Evolutionary conservation across 2,113 vertebrate genomes (phyloP).

Genomic region (Bungarus multicinctus): DNA sequence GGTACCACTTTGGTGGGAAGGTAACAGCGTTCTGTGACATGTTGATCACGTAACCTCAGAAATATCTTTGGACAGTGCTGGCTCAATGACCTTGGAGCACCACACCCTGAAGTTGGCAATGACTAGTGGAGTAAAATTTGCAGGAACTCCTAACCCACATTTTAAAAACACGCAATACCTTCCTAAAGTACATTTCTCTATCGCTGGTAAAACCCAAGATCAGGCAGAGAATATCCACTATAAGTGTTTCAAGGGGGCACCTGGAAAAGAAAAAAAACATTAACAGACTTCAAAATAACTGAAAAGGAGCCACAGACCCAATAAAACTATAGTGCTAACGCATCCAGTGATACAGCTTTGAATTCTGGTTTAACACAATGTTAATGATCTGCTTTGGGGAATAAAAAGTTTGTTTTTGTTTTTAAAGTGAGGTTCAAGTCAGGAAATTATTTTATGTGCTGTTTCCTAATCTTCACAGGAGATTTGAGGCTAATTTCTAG

Average conservation of each 20-base stretch:
- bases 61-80: no score
- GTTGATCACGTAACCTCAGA: no score
- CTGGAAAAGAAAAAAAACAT: not conserved
- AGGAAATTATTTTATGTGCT: not conserved
- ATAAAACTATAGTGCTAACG: not conserved
- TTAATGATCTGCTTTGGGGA: not conserved
- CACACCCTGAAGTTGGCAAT: no score
- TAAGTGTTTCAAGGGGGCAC: not conserved
- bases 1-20: no score
- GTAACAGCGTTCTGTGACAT: no score
- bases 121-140: no score
- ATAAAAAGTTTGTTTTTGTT: not conserved
- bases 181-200: not conserved
- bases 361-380: not conserved
- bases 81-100: no score
- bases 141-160: not conserved
- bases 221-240: not conserved
- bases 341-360: not conserved
- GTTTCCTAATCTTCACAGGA: not conserved
- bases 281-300: not conserved
- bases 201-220: not conserved
- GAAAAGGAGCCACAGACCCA: not conserved
- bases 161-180: not conserved
- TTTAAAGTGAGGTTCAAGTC: not conserved
- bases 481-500: fast-evolving